phyloP scores from a whole-genome alignment of 2,888 invertebrate genomes.

The Neoaliturus tenellus region DNA sequence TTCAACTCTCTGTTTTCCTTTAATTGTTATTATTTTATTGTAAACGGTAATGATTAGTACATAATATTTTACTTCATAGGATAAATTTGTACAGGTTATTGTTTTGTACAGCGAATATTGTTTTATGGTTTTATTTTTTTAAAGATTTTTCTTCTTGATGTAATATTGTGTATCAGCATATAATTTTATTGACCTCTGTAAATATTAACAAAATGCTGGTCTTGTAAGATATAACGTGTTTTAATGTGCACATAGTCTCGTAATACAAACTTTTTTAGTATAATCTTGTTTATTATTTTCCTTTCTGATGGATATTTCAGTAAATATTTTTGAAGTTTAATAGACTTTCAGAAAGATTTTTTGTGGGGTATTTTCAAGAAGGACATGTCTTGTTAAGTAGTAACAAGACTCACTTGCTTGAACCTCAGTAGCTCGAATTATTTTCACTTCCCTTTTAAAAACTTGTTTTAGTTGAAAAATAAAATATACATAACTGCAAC shows the following conservation, averaged over 20 bases:
- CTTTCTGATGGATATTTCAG: not conserved
- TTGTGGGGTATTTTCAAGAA: too few species aligned
- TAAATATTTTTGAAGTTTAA: too few species aligned
- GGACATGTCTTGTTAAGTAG: too few species aligned
- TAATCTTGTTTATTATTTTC: conserved; percentile 43
- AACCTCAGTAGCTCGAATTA: too few species aligned
- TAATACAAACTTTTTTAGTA: conserved; percentile 64
- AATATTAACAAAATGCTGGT: conserved; percentile 73
- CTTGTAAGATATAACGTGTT: conserved; percentile 76
- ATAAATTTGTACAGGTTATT: conserved; percentile 61
- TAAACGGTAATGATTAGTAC: conserved; percentile 17
- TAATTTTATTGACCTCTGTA: conserved; percentile 65
- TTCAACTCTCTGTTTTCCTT: conserved; percentile 59
- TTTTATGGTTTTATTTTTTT: conserved; percentile 67
- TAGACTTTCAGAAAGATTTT: too few species aligned
- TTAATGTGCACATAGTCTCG: conserved; percentile 72
- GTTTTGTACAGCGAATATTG: conserved; percentile 69
- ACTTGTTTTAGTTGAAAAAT: too few species aligned
- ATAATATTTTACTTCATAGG: conserved; percentile 26
- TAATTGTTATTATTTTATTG: conserved; percentile 59
- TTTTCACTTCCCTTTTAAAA: too few species aligned
- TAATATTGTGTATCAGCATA: conserved; percentile 71
- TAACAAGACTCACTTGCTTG: too few species aligned
- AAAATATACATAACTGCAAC: too few species aligned
- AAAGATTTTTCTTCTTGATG: conserved; percentile 63